A percentile compares a stretch with the other conserved stretches of the same genome.
Evolutionary conservation across 2,797 vertebrate genomes (phyloP).

Genomic region (Clamator glandarius): DNA sequence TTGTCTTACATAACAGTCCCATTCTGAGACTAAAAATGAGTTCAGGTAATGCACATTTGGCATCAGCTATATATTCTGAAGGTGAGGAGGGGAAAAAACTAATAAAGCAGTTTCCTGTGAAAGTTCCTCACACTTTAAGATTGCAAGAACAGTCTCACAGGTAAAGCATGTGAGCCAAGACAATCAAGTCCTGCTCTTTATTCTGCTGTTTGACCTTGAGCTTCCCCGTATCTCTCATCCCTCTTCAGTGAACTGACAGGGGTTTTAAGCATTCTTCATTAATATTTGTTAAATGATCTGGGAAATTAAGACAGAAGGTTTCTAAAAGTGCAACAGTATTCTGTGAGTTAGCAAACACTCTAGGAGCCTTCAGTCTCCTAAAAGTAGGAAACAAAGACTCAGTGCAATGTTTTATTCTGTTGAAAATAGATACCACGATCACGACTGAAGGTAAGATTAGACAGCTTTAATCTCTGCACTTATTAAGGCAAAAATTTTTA

Average conservation of each 20-base stretch:
- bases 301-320: neutral
- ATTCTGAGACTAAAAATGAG: neutral
- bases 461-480: neutral
- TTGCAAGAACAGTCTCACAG: neutral
- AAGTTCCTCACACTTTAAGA: neutral
- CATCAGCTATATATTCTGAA: neutral
- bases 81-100: neutral
- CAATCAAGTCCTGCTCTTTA: neutral
- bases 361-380: neutral
- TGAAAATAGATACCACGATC: neutral
- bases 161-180: neutral
- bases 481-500: neutral
- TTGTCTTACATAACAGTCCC: neutral
- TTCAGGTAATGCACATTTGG: neutral
- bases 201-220: neutral
- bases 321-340: neutral
- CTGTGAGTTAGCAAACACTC: neutral
- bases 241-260: neutral
- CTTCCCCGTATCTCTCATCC: neutral
- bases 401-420: neutral
- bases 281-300: neutral
- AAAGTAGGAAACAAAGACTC: neutral
- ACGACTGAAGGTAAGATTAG: neutral
- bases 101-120: neutral
- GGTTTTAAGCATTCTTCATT: neutral